Base-by-base conservation (phyloP, 2,113 vertebrate genomes). In the Misgurnus anguillicaudatus region DNA sequence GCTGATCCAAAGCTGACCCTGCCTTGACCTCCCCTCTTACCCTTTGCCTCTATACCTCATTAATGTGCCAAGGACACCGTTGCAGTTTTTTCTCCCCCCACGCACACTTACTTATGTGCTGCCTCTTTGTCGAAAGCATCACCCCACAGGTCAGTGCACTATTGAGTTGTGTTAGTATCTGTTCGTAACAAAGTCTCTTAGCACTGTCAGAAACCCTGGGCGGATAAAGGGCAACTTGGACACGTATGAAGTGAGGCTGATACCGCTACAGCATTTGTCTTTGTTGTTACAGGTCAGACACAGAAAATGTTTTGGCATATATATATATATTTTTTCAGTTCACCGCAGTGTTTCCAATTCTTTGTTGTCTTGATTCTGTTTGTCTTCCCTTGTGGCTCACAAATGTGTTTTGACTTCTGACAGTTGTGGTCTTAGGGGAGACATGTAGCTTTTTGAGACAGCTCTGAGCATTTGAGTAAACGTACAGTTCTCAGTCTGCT, bases 51-150 rank as follows among this genome's bases (percentile, higher is more conserved):
- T 75, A 63, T 53, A 38, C 64, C 77, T 79, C 76, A 82, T 82
- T 82, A 82, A 82, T 79, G 69, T 75, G 81, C 81, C 81, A 79
- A 79, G 81, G 81, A 82, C 63, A 72, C 79, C 47, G 53, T 57
- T 75, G 63, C 51, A 75, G 73, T 75, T 75, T 41, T 21, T 47
- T 41, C 47, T 41, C 41, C 69, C 47, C 39, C 41, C 45, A 53
- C 68, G 19, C 60, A 55, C n/a, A 19, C 38, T 2, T 58, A 45
- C 60, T 45, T 45, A 57, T 10, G 13, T 55, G 51, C 51, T 47
- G 61, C 57, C 78, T 65, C 61, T 74, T 69, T 78, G 77, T 61
- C 77, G 62, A 48, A 69, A 53, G 73, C 45, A 39, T 69, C 77
- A 55, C 48, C 62, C 62, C 62, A 47, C 48, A 74, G 78, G 70